A percentile compares a stretch with the other conserved stretches of the same genome.
Evolutionary conservation across 2,797 vertebrate species (phyloP).

Genomic region (Megaceryle alcyon): DNA sequence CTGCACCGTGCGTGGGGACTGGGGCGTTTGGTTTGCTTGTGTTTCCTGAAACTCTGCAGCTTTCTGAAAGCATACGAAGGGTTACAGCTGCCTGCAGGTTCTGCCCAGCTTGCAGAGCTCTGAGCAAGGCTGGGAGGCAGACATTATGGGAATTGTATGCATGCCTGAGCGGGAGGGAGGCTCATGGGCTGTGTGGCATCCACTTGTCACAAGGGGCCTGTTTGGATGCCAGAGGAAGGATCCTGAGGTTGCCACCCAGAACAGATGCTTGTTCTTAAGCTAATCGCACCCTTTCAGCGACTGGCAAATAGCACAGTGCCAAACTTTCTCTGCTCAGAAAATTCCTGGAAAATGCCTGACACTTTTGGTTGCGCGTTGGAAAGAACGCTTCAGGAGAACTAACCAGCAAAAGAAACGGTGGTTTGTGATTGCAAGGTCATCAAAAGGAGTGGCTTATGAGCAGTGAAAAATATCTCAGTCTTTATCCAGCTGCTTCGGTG

Average conservation of each 20-base stretch:
- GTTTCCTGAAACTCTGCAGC: not conserved
- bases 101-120: not conserved
- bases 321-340: not conserved
- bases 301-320: not conserved
- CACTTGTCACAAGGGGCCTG: not conserved
- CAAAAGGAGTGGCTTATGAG: not conserved
- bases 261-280: constrained; percentile 7
- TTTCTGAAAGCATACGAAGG: not conserved
- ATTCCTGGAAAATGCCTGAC: constrained; percentile 1
- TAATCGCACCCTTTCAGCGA: not conserved
- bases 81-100: not conserved
- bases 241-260: constrained; percentile 9
- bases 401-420: not conserved
- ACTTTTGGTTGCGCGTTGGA: not conserved
- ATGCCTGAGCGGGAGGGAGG: constrained; percentile 49
- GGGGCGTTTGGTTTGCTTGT: rapidly evolving
- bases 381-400: not conserved
- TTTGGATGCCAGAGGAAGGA: constrained; percentile 18
- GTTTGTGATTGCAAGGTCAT: not conserved
- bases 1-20: rapidly evolving
- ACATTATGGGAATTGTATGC: constrained; percentile 55
- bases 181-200: constrained; percentile 6
- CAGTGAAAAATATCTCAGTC: not conserved
- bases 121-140: not conserved
- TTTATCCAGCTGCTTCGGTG: not conserved